Evolutionary conservation across 2,113 vertebrate species (phyloP), one percentile per base, ranked within the genome.

Genomic region (Plestiodon gilberti): DNA sequence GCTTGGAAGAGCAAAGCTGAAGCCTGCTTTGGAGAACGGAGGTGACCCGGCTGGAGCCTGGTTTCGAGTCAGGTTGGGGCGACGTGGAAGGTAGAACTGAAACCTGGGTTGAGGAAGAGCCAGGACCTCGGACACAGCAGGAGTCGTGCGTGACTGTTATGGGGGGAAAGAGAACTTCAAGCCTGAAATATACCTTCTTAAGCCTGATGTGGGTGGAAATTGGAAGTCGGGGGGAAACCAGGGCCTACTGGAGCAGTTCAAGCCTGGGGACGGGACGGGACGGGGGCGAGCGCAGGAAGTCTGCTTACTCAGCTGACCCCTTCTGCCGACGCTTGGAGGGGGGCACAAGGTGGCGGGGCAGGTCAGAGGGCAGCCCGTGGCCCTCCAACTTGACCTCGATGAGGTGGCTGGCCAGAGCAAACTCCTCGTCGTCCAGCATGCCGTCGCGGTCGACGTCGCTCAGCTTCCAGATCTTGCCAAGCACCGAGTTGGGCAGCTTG

Each of bases 401-500:
- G 93, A 99, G 96, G 91, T 99, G 98, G 90, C 98, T 97, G 83
- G 98, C 98, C 93, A 99, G 93, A 23, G 98, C 98, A 3, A 99
- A 99, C 89, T 99, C 98, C 91, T 99, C 98, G 14, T 98, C 98
- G 43, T 99, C 98, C 94, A 99, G 95, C 98, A 98, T 98, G 86
- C 98, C 98, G 0, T 99, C 98, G 0, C 97, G 97, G 93, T 99
- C 98, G 3, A 99, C 97, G 9, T 99, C 98, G 0, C 98, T 98
- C 80, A 99, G 96, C 96, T 98, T 98, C 98, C 98, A 99, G 96
- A 99, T 99, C 86, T 97, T 97, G 1, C 98, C 98, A 83, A 99
- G 96, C 82, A 98, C 98, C 0, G 98, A 98, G 95, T 98, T 99
- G 94, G 98, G 98, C 86, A 99, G 95, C 86, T 97, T 97, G 87